Evolutionary conservation across 2,888 invertebrate genomes (phyloP).

Genomic region (Mamestra brassicae): DNA sequence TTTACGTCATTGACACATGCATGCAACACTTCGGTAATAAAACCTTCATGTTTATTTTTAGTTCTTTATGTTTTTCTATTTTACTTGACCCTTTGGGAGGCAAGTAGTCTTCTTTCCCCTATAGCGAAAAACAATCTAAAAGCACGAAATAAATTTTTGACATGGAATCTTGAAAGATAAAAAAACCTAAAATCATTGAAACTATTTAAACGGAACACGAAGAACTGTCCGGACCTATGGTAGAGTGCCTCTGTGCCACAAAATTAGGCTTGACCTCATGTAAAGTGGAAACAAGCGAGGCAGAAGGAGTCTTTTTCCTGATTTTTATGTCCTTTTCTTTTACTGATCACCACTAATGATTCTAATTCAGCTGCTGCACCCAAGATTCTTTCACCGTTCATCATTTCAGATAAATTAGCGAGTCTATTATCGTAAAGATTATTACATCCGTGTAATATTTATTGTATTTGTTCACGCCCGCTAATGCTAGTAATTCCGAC

Average conservation of each 20-base stretch:
- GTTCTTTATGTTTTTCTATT: not conserved
- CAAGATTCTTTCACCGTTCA: not conserved
- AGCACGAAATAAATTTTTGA: not conserved
- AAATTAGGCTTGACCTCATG: no score
- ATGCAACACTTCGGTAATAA: conserved; percentile 28
- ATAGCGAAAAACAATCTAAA: not conserved
- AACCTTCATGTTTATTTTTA: conserved; percentile 33
- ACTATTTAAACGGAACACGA: no score
- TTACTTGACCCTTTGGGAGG: not conserved
- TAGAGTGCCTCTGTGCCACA: no score
- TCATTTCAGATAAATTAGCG: not conserved
- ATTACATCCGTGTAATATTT: conserved; percentile 35
- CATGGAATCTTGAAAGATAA: not conserved
- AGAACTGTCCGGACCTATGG: no score
- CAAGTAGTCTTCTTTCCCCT: not conserved
- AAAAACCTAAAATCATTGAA: no score
- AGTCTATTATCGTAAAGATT: conserved; percentile 8
- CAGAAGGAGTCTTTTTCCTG: not conserved
- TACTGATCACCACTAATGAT: not conserved
- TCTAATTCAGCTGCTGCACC: not conserved
- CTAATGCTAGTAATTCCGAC: conserved; percentile 53
- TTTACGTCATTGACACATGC: conserved; percentile 41
- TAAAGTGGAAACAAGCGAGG: no score
- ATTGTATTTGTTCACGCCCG: conserved; percentile 36
- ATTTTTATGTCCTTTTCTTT: not conserved